phyloP scores from a whole-genome alignment of 1,140 invertebrate genomes.

The Neoseiulus cucumeris region DNA sequence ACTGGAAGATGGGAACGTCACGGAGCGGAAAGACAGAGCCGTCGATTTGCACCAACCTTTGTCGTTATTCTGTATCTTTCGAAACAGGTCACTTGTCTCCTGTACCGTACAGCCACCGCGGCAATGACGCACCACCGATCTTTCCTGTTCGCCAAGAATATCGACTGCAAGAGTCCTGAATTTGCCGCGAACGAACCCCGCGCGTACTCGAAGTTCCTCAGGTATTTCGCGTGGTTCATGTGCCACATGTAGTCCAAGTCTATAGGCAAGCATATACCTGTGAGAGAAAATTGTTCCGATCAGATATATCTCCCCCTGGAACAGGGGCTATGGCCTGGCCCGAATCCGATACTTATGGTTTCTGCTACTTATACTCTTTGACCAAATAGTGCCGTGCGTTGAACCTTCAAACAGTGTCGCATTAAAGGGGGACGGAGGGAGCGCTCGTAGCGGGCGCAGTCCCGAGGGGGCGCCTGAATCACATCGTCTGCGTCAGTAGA shows the following conservation, averaged over 20 bases:
- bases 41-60: background rate
- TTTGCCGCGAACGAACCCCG: background rate
- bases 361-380: no score
- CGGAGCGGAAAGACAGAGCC: no score
- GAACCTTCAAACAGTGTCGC: no score
- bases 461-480: no score
- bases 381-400: no score
- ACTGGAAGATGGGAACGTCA: no score
- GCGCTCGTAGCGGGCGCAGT: no score
- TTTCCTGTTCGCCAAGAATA: background rate
- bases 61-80: conserved; percentile 2
- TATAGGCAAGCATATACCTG: background rate
- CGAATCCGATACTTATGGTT: no score
- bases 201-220: background rate
- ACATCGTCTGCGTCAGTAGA: no score
- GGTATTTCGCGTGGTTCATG: conserved; percentile 3
- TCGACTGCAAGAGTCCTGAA: background rate
- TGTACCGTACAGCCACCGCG: background rate
- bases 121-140: background rate
- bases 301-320: no score
- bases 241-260: conserved; percentile 1
- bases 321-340: no score
- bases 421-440: no score
- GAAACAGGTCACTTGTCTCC: background rate
- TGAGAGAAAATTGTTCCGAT: background rate